These are phyloP conservation scores for Hydriomena furcata DNA, from an alignment of 2,888 invertebrate genomes.

Conservation along the genomic window DNA sequence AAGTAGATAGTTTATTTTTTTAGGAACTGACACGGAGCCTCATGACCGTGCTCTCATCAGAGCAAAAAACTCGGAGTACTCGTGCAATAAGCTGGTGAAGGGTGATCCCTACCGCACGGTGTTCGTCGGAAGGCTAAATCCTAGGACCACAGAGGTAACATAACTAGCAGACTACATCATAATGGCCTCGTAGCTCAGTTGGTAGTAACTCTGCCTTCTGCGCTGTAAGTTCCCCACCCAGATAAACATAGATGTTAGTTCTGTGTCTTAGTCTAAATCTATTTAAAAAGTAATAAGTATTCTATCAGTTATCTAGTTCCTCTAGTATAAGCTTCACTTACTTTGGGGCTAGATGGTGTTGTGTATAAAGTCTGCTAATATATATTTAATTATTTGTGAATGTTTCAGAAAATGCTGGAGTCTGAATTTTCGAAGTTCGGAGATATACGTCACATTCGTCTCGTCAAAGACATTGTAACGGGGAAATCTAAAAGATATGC, in stretches of 20 bases:
- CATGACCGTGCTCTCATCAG: constrained; percentile 91
- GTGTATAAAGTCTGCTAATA: too few relatives aligned
- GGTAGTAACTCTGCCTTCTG: too few relatives aligned
- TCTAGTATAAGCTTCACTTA: too few relatives aligned
- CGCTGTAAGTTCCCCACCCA: too few relatives aligned
- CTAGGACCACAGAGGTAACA: constrained; percentile 85
- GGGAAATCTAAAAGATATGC: constrained; percentile 92
- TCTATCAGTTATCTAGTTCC: too few relatives aligned
- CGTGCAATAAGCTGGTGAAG: constrained; percentile 85
- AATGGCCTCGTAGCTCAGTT: too few relatives aligned
- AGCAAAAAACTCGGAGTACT: constrained; percentile 87
- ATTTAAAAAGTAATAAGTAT: too few relatives aligned
- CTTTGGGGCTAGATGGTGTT: too few relatives aligned
- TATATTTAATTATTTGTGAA: too few relatives aligned
- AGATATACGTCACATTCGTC: constrained; percentile 83
- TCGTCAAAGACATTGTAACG: constrained; percentile 92
- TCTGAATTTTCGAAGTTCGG: constrained; percentile 86
- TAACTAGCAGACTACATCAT: too few relatives aligned
- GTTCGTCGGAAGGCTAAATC: constrained; percentile 89
- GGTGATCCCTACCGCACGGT: constrained; percentile 89
- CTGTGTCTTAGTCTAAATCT: too few relatives aligned
- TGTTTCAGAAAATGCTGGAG: constrained; percentile 78
- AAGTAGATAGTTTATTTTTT: constrained; percentile 5
- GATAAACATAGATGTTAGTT: too few relatives aligned
- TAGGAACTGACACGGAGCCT: constrained; percentile 89